Conservation (phyloP, 1,140 invertebrate genomes). For the Eupristina koningsbergeri region DNA sequence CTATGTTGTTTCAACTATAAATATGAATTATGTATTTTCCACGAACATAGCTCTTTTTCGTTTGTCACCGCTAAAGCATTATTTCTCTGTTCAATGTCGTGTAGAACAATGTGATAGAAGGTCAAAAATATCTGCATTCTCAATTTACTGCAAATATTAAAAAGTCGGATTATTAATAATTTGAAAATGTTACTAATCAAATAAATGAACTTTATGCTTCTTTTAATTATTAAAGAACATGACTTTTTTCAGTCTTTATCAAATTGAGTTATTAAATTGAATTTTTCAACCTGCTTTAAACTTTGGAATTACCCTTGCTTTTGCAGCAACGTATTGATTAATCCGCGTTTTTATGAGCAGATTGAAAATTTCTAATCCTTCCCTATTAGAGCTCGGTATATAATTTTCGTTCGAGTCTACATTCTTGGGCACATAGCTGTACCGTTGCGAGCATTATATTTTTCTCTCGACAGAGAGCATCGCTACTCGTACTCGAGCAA, state of each 20-base stretch:
- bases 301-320: neutral
- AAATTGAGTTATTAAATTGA: too few relatives aligned
- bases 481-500: neutral
- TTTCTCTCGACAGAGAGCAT: neutral
- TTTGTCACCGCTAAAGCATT: neutral
- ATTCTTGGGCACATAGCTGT: neutral
- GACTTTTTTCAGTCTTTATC: too few relatives aligned
- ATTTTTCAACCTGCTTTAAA: too few relatives aligned
- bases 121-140: neutral
- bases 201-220: too few relatives aligned
- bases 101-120: neutral
- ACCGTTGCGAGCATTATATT: neutral
- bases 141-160: neutral
- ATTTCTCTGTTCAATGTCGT: neutral
- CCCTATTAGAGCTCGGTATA: neutral
- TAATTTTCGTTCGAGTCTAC: slow-evolving; percentile 15
- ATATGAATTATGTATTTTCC: slow-evolving; percentile 33
- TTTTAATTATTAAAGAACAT: too few relatives aligned
- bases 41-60: neutral
- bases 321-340: neutral
- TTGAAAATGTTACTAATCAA: too few relatives aligned
- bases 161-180: too few relatives aligned
- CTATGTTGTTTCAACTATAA: slow-evolving; percentile 5
- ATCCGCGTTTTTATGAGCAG: neutral
- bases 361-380: neutral